A percentile compares a stretch with the other conserved stretches of the same genome.
Evolutionary conservation across 2,113 vertebrate species (phyloP).

Genomic region (Chaetodon auriga): DNA sequence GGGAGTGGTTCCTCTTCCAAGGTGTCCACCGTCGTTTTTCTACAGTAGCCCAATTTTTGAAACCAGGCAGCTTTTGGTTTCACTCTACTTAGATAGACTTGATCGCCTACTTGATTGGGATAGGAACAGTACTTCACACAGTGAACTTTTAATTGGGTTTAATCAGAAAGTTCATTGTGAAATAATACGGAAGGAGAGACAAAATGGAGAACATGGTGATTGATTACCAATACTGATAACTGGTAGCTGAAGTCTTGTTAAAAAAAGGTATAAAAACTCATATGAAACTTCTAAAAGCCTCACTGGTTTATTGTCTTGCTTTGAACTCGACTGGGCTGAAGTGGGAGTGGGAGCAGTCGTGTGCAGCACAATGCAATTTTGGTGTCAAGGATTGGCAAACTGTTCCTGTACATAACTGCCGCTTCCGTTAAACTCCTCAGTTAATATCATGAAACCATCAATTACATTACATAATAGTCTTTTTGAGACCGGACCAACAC

Average conservation of each 20-base stretch:
- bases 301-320: not conserved
- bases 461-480: slow-evolving; percentile 15
- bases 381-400: slow-evolving; percentile 18
- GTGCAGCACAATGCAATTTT: slow-evolving; percentile 21
- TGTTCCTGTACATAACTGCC: slow-evolving; percentile 2
- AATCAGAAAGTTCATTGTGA: not conserved
- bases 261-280: not conserved
- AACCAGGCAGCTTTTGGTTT: no score
- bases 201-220: not conserved
- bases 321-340: not conserved
- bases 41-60: no score
- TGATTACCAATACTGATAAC: not conserved
- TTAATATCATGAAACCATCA: slow-evolving; percentile 28
- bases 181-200: not conserved
- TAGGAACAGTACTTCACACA: no score
- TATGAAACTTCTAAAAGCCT: not conserved
- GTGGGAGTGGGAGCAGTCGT: not conserved
- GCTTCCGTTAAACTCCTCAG: slow-evolving; percentile 7
- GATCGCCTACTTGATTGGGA: no score
- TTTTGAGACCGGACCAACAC: not conserved
- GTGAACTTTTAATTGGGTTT: no score
- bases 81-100: no score
- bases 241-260: not conserved
- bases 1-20: no score
- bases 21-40: no score